Evolutionary conservation across 2,888 invertebrate species (phyloP).

Genomic region (Drosophila buzzatii): DNA sequence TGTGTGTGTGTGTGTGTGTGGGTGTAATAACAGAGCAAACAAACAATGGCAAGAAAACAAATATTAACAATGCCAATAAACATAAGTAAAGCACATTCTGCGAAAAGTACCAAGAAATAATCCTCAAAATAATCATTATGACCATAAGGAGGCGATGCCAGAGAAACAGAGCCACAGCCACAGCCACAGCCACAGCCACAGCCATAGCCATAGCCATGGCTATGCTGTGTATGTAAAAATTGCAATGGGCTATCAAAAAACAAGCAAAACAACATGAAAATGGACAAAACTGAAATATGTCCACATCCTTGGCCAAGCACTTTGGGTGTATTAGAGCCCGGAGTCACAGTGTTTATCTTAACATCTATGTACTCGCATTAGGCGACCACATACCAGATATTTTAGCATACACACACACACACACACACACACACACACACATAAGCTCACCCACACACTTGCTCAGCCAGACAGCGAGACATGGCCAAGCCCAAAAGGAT

Average conservation of each 20-base stretch:
- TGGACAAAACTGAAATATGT: conserved; percentile 56
- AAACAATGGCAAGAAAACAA: conserved; percentile 68
- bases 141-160: conserved; percentile 56
- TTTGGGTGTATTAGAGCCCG: conserved; percentile 53
- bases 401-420: conserved; percentile 21
- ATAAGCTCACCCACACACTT: background rate
- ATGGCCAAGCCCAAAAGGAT: conserved; percentile 55
- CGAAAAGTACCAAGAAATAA: conserved; percentile 58
- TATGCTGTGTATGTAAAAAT: conserved; percentile 74
- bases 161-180: conserved; percentile 18
- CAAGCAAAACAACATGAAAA: conserved; percentile 42
- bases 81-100: conserved; percentile 55
- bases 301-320: conserved; percentile 41
- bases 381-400: conserved; percentile 22
- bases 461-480: conserved; percentile 6
- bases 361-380: conserved; percentile 50
- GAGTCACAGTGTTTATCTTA: conserved; percentile 49
- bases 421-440: background rate
- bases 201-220: background rate
- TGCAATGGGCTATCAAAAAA: conserved; percentile 70
- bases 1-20: conserved; percentile 17
- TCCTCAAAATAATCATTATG: conserved; percentile 78
- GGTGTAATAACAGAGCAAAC: conserved; percentile 53
- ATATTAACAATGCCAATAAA: conserved; percentile 79
- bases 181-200: background rate